A percentile compares a stretch with the other conserved stretches of the same genome.
Conservation (phyloP, 2,888 invertebrate genomes). For the Psococerastis gibbosa region DNA sequence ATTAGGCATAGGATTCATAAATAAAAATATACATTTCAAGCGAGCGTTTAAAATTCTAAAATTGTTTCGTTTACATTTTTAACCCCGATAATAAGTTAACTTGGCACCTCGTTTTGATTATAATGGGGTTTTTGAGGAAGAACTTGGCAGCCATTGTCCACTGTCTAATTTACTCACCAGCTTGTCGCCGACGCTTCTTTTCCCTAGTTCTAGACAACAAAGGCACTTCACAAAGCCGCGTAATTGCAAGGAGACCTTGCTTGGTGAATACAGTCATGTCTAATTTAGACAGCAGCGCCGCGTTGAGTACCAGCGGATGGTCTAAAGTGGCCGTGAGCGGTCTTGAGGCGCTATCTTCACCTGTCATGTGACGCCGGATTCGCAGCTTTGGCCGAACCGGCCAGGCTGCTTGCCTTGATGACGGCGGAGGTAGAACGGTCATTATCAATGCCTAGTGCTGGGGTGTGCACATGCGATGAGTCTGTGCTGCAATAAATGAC, state of each 20-base stretch:
- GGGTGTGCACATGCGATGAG: background rate
- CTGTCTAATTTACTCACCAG: too few relatives aligned
- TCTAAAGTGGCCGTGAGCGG: slow-evolving; percentile 37
- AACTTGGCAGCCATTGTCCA: too few relatives aligned
- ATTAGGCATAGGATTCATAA: too few relatives aligned
- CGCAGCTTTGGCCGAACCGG: background rate
- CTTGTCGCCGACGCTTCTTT: too few relatives aligned
- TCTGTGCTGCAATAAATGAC: background rate
- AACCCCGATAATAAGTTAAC: too few relatives aligned
- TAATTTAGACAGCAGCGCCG: slow-evolving; percentile 30
- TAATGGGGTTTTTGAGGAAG: too few relatives aligned
- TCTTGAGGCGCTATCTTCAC: slow-evolving; percentile 18
- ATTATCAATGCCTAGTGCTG: background rate
- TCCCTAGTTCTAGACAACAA: too few relatives aligned
- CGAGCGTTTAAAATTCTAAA: too few relatives aligned
- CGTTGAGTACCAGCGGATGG: slow-evolving; percentile 33
- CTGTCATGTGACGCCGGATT: background rate
- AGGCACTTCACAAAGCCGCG: slow-evolving; percentile 25
- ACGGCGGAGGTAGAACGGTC: background rate
- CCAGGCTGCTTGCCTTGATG: slow-evolving; percentile 2
- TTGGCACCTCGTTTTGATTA: too few relatives aligned
- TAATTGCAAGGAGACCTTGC: slow-evolving; percentile 28
- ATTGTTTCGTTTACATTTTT: too few relatives aligned
- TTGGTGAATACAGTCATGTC: slow-evolving; percentile 37
- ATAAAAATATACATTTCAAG: too few relatives aligned